These are phyloP conservation scores for Actinia equina DNA, from an alignment of 64 coral and sea anemone species.

Conservation along the genomic window DNA sequence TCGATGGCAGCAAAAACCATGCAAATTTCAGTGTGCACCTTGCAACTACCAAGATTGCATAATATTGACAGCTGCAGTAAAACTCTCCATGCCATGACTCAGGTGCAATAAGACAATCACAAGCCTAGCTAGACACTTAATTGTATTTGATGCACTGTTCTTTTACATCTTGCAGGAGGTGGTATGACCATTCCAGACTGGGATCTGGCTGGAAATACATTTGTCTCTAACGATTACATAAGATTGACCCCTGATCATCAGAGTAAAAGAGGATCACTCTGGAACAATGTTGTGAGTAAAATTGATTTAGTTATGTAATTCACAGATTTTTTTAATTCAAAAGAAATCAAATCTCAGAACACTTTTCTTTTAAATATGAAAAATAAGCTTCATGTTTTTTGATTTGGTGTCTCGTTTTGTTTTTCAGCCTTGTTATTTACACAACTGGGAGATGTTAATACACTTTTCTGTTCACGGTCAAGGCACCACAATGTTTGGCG, in stretches of 20 bases:
- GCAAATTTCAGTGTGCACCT: no score
- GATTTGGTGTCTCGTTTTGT: slow-evolving; percentile 7
- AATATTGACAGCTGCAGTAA: no score
- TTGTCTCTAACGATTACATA: slow-evolving; percentile 81
- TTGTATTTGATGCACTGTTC: background rate
- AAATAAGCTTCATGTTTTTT: background rate
- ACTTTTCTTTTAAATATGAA: no score
- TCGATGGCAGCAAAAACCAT: no score
- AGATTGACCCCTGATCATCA: slow-evolving; percentile 94
- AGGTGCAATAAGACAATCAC: no score
- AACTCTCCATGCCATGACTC: no score
- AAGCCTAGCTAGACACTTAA: no score
- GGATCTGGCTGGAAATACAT: slow-evolving; percentile 89
- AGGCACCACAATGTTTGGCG: slow-evolving; percentile 79
- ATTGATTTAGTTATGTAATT: no score
- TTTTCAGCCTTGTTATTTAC: slow-evolving; percentile 62
- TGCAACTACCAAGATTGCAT: no score
- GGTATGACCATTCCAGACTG: slow-evolving; percentile 84
- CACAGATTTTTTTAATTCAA: no score
- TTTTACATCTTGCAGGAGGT: slow-evolving; percentile 39
- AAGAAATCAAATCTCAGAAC: no score
- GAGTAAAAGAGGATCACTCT: slow-evolving; percentile 68
- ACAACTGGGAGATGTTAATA: slow-evolving; percentile 91
- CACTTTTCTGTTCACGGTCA: slow-evolving; percentile 86
- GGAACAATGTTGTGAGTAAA: slow-evolving; percentile 86